These are phyloP conservation scores for Brienomyrus brachyistius DNA, from an alignment of 2,113 vertebrate genomes.

Conservation along the genomic window DNA sequence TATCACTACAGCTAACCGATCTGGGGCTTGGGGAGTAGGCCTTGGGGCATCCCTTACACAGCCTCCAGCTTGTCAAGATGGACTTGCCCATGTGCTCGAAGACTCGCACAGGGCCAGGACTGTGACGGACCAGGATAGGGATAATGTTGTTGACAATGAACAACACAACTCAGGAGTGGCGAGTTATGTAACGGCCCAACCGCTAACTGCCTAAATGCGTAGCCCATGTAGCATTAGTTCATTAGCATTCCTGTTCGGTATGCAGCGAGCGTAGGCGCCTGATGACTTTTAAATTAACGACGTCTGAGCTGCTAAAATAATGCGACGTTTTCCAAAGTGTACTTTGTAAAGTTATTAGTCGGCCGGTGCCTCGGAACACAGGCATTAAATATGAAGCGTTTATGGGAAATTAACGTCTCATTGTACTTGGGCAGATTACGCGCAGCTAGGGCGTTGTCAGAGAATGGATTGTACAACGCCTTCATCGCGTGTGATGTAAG, in stretches of 20 bases:
- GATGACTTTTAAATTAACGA: neutral
- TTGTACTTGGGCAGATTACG: conserved; percentile 20
- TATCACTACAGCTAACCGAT: neutral
- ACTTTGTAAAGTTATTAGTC: neutral
- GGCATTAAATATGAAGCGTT: conserved; percentile 23
- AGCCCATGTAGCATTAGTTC: neutral
- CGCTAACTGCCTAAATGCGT: neutral
- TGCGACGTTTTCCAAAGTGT: neutral
- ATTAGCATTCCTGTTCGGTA: neutral
- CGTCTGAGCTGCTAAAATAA: neutral
- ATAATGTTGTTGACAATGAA: neutral
- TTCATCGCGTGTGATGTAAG: neutral
- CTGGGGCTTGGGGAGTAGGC: neutral
- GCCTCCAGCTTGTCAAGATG: neutral
- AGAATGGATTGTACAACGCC: no score
- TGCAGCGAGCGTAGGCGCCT: neutral
- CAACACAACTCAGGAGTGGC: neutral
- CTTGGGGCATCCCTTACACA: neutral
- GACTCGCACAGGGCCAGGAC: neutral
- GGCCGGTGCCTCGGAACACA: neutral
- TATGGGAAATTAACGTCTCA: conserved; percentile 28
- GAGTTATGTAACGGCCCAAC: neutral
- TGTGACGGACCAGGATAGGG: neutral
- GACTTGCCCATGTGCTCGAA: neutral
- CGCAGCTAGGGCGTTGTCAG: neutral